Conservation (phyloP, 2,888 invertebrate genomes). For the Troides oblongomaculatus region DNA sequence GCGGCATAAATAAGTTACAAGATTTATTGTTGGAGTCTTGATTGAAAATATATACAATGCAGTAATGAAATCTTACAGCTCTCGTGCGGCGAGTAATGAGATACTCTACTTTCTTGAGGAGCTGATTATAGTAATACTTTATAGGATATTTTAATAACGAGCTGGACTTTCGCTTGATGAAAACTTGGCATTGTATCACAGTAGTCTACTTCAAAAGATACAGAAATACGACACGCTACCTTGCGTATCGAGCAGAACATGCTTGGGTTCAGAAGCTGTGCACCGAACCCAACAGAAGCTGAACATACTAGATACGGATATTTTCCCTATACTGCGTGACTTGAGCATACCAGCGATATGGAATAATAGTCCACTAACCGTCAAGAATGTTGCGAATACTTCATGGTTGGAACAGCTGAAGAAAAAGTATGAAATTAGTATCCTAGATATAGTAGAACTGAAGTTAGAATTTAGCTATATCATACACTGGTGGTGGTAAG, state of each 20-base stretch:
- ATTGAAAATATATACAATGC: slow-evolving; percentile 27
- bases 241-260: slow-evolving; percentile 86
- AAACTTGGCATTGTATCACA: too few species aligned
- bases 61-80: slow-evolving; percentile 9
- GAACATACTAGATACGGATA: slow-evolving; percentile 85
- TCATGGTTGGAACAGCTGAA: slow-evolving; percentile 65
- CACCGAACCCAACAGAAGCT: slow-evolving; percentile 91
- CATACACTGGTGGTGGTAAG: too few species aligned
- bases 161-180: too few species aligned
- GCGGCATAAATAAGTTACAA: slow-evolving; percentile 59
- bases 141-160: too few species aligned
- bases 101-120: neutral
- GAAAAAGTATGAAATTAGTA: slow-evolving; percentile 56
- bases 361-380: slow-evolving; percentile 43
- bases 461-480: too few species aligned
- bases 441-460: too few species aligned
- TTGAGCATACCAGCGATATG: slow-evolving; percentile 70
- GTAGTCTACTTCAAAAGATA: too few species aligned
- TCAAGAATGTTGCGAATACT: slow-evolving; percentile 35
- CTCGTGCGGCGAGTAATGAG: neutral
- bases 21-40: slow-evolving; percentile 48
- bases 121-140: too few species aligned
- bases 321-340: slow-evolving; percentile 89
- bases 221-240: slow-evolving; percentile 81
- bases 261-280: slow-evolving; percentile 87